A percentile compares a stretch with the other conserved stretches of the same genome.
Conservation (phyloP, 1,140 invertebrate genomes). For the Drosophila nebulosa region DNA sequence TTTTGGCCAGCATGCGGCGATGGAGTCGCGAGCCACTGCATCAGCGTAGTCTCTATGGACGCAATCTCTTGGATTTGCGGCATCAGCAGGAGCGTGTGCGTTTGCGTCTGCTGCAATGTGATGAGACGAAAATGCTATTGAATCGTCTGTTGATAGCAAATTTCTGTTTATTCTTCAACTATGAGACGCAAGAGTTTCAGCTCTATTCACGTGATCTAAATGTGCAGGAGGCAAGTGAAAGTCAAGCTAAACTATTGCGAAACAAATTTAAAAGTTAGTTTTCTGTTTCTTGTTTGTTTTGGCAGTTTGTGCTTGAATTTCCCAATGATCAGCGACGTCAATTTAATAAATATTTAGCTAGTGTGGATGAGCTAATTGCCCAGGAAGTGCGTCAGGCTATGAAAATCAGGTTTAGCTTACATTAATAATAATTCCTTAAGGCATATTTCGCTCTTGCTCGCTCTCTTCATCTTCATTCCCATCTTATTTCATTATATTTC, state of each 20-base stretch:
- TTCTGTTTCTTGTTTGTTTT: background rate
- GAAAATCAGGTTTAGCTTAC: constrained; percentile 66
- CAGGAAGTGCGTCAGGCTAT: constrained; percentile 65
- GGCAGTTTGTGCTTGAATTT: constrained; percentile 66
- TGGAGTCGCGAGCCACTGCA: constrained; percentile 84
- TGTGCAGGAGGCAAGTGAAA: constrained; percentile 68
- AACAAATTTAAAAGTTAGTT: background rate
- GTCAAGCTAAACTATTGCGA: background rate
- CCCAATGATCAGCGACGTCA: constrained; percentile 63
- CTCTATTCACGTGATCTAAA: constrained; percentile 57
- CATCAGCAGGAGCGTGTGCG: constrained; percentile 82
- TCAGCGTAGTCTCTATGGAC: constrained; percentile 83
- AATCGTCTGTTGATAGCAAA: constrained; percentile 84
- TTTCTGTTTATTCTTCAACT: constrained; percentile 83
- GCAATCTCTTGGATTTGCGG: constrained; percentile 83
- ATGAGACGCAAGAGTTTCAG: constrained; percentile 63
- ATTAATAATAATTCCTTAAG: constrained; percentile 1
- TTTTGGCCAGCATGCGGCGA: constrained; percentile 82
- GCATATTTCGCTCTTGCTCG: too few relatives aligned
- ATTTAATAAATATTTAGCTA: constrained; percentile 63
- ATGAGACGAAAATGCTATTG: constrained; percentile 83
- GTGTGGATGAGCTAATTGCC: constrained; percentile 64
- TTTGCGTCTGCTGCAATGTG: constrained; percentile 80
- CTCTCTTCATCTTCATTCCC: constrained; percentile 24
- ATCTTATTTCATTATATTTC: background rate